Evolutionary conservation across 2,113 vertebrate species (phyloP), one percentile per base, ranked within the genome.

Genomic region (Erinaceus europaeus): DNA sequence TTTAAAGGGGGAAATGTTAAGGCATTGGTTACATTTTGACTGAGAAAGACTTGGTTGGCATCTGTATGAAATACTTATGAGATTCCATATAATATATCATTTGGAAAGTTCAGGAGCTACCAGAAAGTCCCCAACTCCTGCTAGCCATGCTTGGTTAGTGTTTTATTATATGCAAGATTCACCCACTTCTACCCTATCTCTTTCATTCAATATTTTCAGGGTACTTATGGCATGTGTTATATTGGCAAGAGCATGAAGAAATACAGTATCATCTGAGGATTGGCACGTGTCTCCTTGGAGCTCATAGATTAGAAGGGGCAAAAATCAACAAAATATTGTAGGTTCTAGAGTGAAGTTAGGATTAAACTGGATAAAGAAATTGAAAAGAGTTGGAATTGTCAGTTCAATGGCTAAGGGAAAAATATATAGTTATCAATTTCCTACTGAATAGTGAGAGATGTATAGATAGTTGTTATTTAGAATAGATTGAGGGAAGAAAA

Each of bases 21-120:
- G 17, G 15, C 44, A 36, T 44, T 89, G 29, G 27, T 80, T 81
- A 75, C 36, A n/a, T 79, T 91, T 81, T 88, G 36, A 27, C 69
- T 75, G 18, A 92, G 32, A 86, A 85, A 62, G 44, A 72, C 9
- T 32, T 69, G 29, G 4, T 52, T 83, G 53, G 18, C 59, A 10
- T 38, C 53, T 72, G 14, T 7, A 21, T 38, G n/a, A 65, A 65
- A 42, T 38, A 73, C 32, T 82, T 15, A 76, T 10, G 67, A 52
- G 42, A 48, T 85, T 69, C 9, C 48, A 71, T 42, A 40, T 0
- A 48, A 3, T 53, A 32, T 18, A 50, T 42, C 15, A 9, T 57
- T 68, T 75, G 18, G 42, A 21, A 75, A 85, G 71, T 57, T 50
- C 62, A 59, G 9, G 65, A 68, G 34, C 62, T 57, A 20, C 29